Conservation (phyloP, 2,888 invertebrate species). For the Leucania comma region DNA sequence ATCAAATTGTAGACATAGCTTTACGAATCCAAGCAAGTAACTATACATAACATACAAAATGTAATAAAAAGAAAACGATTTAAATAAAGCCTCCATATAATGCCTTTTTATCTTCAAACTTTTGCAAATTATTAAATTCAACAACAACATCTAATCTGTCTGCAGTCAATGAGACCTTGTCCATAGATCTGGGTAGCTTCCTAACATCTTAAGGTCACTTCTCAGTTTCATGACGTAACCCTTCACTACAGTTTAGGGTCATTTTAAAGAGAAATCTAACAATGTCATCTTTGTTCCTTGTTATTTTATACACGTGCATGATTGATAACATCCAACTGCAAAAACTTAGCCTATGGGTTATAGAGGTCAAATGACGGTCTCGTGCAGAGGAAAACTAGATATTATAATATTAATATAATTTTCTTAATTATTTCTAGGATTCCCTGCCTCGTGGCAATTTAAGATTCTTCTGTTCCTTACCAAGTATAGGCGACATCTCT, state of each 20-base stretch:
- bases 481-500: not conserved
- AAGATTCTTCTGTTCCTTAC: not conserved
- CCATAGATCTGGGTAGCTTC: conserved; percentile 24
- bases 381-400: not conserved
- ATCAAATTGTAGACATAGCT: no score
- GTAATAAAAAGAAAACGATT: not conserved
- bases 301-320: conserved; percentile 40
- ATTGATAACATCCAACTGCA: conserved; percentile 44
- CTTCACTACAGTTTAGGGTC: conserved; percentile 38
- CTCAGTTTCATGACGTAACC: conserved; percentile 35
- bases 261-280: conserved; percentile 52
- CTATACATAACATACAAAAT: no score
- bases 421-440: not conserved
- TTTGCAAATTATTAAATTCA: not conserved
- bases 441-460: not conserved
- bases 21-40: no score
- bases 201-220: conserved; percentile 37
- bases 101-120: not conserved
- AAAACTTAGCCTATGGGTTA: conserved; percentile 35
- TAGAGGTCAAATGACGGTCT: conserved; percentile 23
- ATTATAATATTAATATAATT: not conserved
- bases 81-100: no score
- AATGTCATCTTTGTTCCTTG: conserved; percentile 55
- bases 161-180: conserved; percentile 20
- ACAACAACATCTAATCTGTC: conserved; percentile 16